Conservation (phyloP, 1,140 invertebrate genomes). For the Plectus sambesii region DNA sequence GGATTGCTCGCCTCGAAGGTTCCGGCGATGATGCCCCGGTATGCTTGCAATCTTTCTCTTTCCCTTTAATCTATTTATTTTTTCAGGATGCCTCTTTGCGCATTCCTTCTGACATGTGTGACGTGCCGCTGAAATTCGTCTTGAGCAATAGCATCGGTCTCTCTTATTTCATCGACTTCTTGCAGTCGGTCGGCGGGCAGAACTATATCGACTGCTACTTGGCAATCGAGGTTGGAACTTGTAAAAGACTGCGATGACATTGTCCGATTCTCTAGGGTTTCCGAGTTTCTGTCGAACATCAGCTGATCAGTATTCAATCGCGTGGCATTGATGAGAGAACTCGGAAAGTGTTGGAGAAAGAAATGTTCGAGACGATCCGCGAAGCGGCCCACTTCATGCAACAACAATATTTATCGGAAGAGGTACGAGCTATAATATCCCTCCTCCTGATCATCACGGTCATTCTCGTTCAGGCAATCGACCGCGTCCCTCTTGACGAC, state of each 20-base stretch:
- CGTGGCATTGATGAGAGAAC: conserved; percentile 29
- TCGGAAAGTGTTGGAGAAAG: conserved; percentile 21
- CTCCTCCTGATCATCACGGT: not conserved
- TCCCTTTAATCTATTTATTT: too few species aligned
- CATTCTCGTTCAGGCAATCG: conserved; percentile 51
- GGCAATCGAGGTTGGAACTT: conserved; percentile 61
- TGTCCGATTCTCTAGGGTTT: conserved; percentile 55
- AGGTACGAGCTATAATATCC: conserved; percentile 47
- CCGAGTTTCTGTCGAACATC: conserved; percentile 64
- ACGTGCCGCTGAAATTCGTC: conserved; percentile 65
- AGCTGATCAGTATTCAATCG: conserved; percentile 47
- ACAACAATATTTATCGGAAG: conserved; percentile 68
- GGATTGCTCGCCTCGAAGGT: conserved; percentile 56
- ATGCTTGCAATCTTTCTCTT: too few species aligned
- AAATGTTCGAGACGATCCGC: conserved; percentile 55
- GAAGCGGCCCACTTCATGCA: conserved; percentile 67
- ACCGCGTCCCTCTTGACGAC: conserved; percentile 59
- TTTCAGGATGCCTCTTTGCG: too few species aligned
- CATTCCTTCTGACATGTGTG: too few species aligned
- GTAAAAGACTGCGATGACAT: not conserved
- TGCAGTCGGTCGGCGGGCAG: conserved; percentile 60
- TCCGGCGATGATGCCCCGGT: too few species aligned
- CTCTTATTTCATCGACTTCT: conserved; percentile 68
- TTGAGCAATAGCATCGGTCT: conserved; percentile 67
- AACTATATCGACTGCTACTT: conserved; percentile 69